phyloP scores from a whole-genome alignment of 2,113 vertebrate genomes.

The Arothron firmamentum region DNA sequence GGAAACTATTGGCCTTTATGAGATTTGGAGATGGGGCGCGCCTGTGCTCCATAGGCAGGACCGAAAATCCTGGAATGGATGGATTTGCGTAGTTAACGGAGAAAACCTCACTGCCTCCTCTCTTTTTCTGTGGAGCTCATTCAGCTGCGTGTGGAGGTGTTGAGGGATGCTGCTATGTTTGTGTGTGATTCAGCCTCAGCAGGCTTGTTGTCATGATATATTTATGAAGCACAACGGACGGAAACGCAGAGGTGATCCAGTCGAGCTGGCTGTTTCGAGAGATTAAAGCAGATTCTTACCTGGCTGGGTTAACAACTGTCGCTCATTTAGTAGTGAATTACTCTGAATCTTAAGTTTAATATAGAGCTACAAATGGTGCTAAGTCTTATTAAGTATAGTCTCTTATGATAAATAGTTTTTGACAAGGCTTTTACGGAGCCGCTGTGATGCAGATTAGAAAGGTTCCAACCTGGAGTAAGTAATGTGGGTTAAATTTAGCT shows the following conservation, averaged over 20 bases:
- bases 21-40: constrained; percentile 7
- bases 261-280: too few relatives aligned
- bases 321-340: too few relatives aligned
- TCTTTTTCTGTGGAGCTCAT: constrained; percentile 5
- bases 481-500: constrained; percentile 6
- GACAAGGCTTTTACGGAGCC: too few relatives aligned
- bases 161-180: constrained; percentile 1
- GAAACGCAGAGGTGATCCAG: background rate
- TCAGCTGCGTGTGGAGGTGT: constrained; percentile 23
- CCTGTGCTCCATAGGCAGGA: background rate
- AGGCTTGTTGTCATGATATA: constrained; percentile 15
- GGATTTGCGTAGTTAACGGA: background rate
- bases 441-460: too few relatives aligned
- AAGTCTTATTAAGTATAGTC: too few relatives aligned
- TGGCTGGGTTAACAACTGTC: too few relatives aligned
- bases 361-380: too few relatives aligned
- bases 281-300: too few relatives aligned
- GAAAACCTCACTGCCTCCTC: background rate
- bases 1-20: constrained; percentile 15
- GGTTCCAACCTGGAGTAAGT: too few relatives aligned
- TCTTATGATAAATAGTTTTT: too few relatives aligned
- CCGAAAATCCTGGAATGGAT: background rate
- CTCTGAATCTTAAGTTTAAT: too few relatives aligned
- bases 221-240: background rate
- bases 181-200: constrained; percentile 8